A percentile compares a stretch with the other conserved stretches of the same genome.
Conservation (phyloP, 2,888 invertebrate genomes). For the Epinotia ramella region DNA sequence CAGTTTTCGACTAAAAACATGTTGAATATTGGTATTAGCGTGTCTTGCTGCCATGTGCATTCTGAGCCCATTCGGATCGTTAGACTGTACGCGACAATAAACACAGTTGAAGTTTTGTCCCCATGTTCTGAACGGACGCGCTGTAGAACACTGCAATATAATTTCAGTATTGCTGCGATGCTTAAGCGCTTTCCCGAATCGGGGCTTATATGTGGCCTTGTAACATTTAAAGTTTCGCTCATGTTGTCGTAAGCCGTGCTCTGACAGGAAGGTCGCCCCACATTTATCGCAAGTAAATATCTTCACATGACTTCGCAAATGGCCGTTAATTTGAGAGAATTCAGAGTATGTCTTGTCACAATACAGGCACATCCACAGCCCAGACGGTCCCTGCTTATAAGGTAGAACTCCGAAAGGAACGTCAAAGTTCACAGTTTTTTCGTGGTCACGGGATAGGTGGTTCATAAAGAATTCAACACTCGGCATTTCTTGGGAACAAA, state of each 20-base stretch:
- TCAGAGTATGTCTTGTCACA: slow-evolving; percentile 75
- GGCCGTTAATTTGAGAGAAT: slow-evolving; percentile 77
- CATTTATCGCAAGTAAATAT: slow-evolving; percentile 79
- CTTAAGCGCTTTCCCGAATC: slow-evolving; percentile 76
- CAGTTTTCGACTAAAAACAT: slow-evolving; percentile 75
- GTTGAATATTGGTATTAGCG: slow-evolving; percentile 73
- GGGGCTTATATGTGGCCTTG: slow-evolving; percentile 75
- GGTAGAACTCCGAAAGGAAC: slow-evolving; percentile 78
- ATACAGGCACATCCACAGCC: slow-evolving; percentile 75
- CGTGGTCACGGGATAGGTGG: slow-evolving; percentile 71
- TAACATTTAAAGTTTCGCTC: slow-evolving; percentile 77
- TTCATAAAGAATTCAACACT: slow-evolving; percentile 73
- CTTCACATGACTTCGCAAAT: slow-evolving; percentile 74
- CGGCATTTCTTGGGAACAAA: slow-evolving; percentile 66
- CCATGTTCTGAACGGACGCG: slow-evolving; percentile 78
- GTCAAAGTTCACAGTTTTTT: slow-evolving; percentile 71
- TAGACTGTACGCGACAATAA: slow-evolving; percentile 76
- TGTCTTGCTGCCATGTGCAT: slow-evolving; percentile 77
- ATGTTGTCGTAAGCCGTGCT: slow-evolving; percentile 75
- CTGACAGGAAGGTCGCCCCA: slow-evolving; percentile 75
- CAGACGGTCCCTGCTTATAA: slow-evolving; percentile 69
- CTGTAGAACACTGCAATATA: slow-evolving; percentile 78
- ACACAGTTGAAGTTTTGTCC: slow-evolving; percentile 80
- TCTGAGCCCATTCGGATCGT: slow-evolving; percentile 75
- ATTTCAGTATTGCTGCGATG: slow-evolving; percentile 78